Conservation (phyloP, 2,888 invertebrate genomes). For the Drosophila austrosaltans region DNA sequence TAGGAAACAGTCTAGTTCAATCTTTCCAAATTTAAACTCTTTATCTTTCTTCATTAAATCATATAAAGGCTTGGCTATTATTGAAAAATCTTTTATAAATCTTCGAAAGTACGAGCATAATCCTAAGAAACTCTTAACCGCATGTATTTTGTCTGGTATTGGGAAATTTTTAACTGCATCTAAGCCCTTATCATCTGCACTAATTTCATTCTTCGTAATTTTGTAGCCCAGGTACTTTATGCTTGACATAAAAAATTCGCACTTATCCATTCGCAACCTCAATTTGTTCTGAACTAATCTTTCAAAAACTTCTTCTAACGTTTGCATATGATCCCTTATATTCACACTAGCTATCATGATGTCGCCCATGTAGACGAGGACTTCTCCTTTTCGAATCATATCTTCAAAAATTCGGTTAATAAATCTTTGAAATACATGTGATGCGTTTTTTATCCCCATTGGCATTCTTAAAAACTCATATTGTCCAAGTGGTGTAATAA, state of each 20-base stretch:
- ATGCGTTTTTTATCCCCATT: background rate
- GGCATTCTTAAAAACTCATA: background rate
- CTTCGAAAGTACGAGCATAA: background rate
- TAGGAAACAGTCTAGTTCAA: background rate
- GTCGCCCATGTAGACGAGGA: too few species aligned
- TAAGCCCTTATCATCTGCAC: too few species aligned
- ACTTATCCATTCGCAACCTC: background rate
- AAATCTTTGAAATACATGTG: constrained; percentile 1
- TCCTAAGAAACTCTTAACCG: too few species aligned
- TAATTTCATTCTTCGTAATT: background rate
- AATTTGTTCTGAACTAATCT: too few species aligned
- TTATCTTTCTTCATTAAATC: background rate
- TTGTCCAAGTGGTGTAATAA: too few species aligned
- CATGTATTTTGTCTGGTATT: too few species aligned
- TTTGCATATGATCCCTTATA: background rate
- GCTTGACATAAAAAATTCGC: background rate
- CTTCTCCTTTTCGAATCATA: background rate
- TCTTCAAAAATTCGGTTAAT: constrained; percentile 4
- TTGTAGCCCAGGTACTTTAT: background rate
- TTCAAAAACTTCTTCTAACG: too few species aligned
- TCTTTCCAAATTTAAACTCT: background rate
- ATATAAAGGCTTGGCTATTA: background rate
- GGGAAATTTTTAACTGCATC: too few species aligned
- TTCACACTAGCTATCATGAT: too few species aligned
- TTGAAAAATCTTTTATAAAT: background rate